Evolutionary conservation across 2,113 vertebrate species (phyloP).

Genomic region (Ammodytes marinus): DNA sequence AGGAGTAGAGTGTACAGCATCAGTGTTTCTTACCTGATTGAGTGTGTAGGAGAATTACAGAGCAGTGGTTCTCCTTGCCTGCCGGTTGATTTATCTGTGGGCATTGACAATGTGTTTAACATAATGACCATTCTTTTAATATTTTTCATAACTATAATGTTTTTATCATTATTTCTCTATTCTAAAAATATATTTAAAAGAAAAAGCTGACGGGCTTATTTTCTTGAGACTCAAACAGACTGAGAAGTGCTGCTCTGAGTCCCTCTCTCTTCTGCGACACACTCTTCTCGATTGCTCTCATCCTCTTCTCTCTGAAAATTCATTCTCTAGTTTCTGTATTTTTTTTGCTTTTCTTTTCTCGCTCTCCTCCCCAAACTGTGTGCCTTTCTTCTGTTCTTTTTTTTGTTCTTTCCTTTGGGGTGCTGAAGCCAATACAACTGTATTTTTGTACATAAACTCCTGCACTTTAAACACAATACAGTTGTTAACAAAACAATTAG

Average conservation of each 20-base stretch:
- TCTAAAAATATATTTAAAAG: background rate
- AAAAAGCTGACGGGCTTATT: background rate
- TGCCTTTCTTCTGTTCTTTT: constrained; percentile 89
- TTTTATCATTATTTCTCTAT: constrained; percentile 1
- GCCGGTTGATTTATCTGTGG: background rate
- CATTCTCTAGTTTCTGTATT: constrained; percentile 45
- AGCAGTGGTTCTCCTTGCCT: constrained; percentile 32
- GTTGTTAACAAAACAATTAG: constrained; percentile 67
- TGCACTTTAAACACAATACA: constrained; percentile 91
- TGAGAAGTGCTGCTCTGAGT: constrained; percentile 30
- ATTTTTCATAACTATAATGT: background rate
- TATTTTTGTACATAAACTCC: constrained; percentile 90
- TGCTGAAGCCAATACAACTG: constrained; percentile 82
- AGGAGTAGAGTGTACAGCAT: background rate
- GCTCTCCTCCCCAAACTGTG: constrained; percentile 75
- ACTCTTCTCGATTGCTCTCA: constrained; percentile 21
- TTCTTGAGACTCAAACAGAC: background rate
- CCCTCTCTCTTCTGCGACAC: background rate
- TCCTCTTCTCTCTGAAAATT: constrained; percentile 45
- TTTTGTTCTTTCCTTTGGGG: constrained; percentile 78
- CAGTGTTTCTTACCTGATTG: constrained; percentile 24
- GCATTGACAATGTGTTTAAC: constrained; percentile 9
- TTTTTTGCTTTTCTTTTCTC: constrained; percentile 59
- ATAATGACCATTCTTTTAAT: background rate
- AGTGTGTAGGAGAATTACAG: constrained; percentile 26